phyloP scores from a whole-genome alignment of 2,888 invertebrate species.

The Zele albiditarsus region DNA sequence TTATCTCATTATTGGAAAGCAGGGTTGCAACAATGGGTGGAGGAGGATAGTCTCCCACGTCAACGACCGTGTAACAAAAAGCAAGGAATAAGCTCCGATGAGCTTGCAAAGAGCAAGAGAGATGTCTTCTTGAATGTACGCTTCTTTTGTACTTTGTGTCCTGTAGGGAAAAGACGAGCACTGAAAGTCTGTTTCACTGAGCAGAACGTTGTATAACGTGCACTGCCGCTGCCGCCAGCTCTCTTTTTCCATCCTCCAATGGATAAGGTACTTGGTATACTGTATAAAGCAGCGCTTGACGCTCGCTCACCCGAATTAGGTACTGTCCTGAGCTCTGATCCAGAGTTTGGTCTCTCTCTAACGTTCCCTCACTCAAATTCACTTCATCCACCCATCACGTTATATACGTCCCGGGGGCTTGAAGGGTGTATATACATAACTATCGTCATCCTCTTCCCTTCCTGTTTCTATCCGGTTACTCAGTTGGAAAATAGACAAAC shows the following conservation, averaged over 20 bases:
- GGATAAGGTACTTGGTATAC: conserved; percentile 20
- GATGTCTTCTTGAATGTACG: conserved; percentile 3
- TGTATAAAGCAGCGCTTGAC: conserved; percentile 35
- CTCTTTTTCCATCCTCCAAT: conserved; percentile 5
- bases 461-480: conserved; percentile 11
- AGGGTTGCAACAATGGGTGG: conserved; percentile 51
- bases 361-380: neutral
- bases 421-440: conserved; percentile 14
- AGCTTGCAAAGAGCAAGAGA: conserved; percentile 6
- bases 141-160: conserved; percentile 47
- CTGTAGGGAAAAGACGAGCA: conserved; percentile 35
- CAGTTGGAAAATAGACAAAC: conserved; percentile 37
- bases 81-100: conserved; percentile 13
- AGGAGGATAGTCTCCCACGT: neutral
- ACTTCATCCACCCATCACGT: neutral
- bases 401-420: neutral
- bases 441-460: conserved; percentile 21
- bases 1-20: conserved; percentile 59
- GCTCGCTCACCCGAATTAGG: conserved; percentile 44
- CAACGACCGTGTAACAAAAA: neutral
- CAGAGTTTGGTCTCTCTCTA: neutral
- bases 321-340: conserved; percentile 21
- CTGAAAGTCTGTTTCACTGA: conserved; percentile 47
- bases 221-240: conserved; percentile 24
- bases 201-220: conserved; percentile 48